Evolutionary conservation across 2,113 vertebrate genomes (phyloP), one percentile per base, ranked within the genome.

Genomic region (Diphyllodes magnificus): DNA sequence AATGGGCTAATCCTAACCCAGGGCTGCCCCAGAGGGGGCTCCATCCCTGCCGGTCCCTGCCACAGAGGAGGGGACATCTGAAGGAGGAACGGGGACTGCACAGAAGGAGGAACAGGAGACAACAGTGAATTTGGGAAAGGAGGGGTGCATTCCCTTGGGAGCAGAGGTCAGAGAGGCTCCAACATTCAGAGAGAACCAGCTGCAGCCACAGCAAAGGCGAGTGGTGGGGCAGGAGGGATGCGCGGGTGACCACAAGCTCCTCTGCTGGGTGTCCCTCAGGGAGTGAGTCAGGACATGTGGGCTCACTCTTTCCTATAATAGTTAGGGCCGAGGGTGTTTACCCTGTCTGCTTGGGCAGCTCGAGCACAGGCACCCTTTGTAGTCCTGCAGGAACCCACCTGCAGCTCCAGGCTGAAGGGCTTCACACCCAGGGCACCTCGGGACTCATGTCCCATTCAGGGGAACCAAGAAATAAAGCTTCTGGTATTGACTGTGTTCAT

Each of bases 271-370:
- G 54, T 91, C 90, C 89, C 76, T n/a, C 1, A 0, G 69, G 77
- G 81, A 60, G 42, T 87, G 95, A 94, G 85, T 93, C 90, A 94
- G 84, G 73, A 79, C 64, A 18, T 60, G 87, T 90, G 92, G 73
- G 73, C 31, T 91, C 42, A 11, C 61, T 66, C 40, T 89, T 94
- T 94, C 82, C 87, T 69, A 1, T 84, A 93, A 94, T 89, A 95
- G 91, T 15, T 44, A 59, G 63, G 45, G 78, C 78, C 0, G 0
- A 82, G 70, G 37, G 49, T 90, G 87, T 95, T 96, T 96, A 84
- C 49, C 31, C 57, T 82, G 88, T 84, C 78, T 91, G 78, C 63
- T 60, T 7, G 0, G 56, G 82, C 75, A 84, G 81, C 69, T 77
- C 0, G 0, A 84, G 70, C 78, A 94, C 87, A 94, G 66, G 53